Evolutionary conservation across 2,888 invertebrate genomes (phyloP).

Genomic region (Ophioninae sp.): DNA sequence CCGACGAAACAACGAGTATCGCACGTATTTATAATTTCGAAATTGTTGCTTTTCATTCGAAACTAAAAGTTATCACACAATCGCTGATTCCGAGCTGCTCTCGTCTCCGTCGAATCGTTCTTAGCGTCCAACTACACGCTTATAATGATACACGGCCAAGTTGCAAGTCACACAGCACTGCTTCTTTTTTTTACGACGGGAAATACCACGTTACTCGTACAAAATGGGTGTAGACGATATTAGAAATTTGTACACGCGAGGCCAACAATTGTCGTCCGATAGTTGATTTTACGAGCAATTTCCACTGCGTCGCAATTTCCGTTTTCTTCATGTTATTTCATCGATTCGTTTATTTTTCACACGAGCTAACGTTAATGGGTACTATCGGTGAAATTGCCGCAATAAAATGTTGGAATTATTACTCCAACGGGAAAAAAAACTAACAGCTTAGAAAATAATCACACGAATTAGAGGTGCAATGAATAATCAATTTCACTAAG

Average conservation of each 20-base stretch:
- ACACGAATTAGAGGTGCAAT: conserved; percentile 8
- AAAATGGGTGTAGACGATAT: too few species aligned
- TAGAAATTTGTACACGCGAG: too few species aligned
- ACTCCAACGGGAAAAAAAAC: not conserved
- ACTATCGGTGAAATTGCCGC: conserved; percentile 24
- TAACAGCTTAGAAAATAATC: conserved; percentile 2
- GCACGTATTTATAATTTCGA: too few species aligned
- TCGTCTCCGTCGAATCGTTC: too few species aligned
- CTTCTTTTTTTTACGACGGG: too few species aligned
- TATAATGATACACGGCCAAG: too few species aligned
- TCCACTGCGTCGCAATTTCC: not conserved
- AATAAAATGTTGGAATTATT: conserved; percentile 8
- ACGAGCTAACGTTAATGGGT: conserved; percentile 1
- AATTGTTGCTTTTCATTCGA: not conserved
- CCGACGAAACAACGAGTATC: too few species aligned
- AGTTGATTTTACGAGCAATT: conserved; percentile 13
- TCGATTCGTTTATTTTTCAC: conserved; percentile 1
- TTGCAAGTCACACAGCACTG: too few species aligned
- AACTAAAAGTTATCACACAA: not conserved
- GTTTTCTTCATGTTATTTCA: not conserved
- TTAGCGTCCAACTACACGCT: too few species aligned
- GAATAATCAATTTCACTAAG: conserved; percentile 7
- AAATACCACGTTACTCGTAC: too few species aligned
- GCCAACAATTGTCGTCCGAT: too few species aligned
- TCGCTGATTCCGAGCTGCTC: too few species aligned